These are phyloP conservation scores for Antheraea pernyi DNA, from an alignment of 1,140 invertebrate genomes.

Conservation along the genomic window DNA sequence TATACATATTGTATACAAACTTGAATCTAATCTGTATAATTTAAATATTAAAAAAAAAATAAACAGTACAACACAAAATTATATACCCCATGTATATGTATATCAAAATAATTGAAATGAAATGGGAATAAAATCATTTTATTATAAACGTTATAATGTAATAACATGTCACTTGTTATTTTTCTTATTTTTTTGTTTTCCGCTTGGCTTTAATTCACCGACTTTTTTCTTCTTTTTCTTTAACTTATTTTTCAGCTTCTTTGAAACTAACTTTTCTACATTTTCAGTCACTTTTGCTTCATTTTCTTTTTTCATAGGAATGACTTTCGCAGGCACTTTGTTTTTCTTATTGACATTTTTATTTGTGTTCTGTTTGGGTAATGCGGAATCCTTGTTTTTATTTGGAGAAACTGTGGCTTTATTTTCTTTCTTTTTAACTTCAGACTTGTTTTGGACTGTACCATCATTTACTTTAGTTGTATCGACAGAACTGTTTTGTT, in stretches of 20 bases:
- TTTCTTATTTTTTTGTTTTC: constrained; percentile 29
- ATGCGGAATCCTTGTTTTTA: not conserved
- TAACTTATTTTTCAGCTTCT: constrained; percentile 53
- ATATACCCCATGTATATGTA: too few species aligned
- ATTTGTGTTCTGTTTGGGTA: constrained; percentile 35
- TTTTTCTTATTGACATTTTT: constrained; percentile 40
- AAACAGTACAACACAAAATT: too few species aligned
- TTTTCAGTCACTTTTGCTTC: constrained; percentile 47
- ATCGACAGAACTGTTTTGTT: not conserved
- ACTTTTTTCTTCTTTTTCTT: constrained; percentile 64
- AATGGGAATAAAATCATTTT: constrained; percentile 15
- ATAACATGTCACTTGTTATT: constrained; percentile 24
- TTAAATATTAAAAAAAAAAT: too few species aligned
- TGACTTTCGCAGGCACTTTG: constrained; percentile 19
- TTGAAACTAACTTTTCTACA: constrained; percentile 37
- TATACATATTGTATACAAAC: too few species aligned
- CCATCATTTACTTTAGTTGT: constrained; percentile 20
- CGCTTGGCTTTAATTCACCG: constrained; percentile 33
- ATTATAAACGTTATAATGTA: constrained; percentile 19
- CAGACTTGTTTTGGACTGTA: constrained; percentile 27
- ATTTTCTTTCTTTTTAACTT: constrained; percentile 14
- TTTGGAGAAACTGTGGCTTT: not conserved
- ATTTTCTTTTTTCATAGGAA: constrained; percentile 33
- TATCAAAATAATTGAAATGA: not conserved
- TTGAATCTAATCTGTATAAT: too few species aligned